Conservation (phyloP, 2,888 invertebrate species). For the Heteropelma amictum region DNA sequence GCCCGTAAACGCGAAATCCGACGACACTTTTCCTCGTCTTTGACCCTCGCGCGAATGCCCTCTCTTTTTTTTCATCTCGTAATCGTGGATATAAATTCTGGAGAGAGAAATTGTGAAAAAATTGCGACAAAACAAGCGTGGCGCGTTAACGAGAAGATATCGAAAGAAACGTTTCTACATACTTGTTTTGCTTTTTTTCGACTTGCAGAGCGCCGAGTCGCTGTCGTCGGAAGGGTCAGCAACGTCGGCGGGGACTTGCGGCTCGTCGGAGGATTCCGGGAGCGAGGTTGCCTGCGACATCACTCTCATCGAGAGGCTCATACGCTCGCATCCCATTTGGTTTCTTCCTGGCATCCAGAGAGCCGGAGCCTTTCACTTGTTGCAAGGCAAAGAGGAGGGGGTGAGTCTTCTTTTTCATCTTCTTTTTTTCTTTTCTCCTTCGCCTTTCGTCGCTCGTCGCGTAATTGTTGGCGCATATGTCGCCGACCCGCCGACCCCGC, state of each 20-base stretch:
- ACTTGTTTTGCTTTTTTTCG: slow-evolving; percentile 47
- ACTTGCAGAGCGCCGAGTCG: slow-evolving; percentile 82
- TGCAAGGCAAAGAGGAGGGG: slow-evolving; percentile 96
- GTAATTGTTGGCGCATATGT: too few species aligned
- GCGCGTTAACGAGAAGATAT: too few species aligned
- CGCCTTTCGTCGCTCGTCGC: too few species aligned
- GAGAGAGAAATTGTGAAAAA: too few species aligned
- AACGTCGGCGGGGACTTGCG: slow-evolving; percentile 74
- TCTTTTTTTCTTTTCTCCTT: not conserved
- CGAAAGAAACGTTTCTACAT: too few species aligned
- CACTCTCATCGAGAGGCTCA: slow-evolving; percentile 90
- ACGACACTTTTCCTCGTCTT: too few species aligned
- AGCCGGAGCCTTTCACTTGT: slow-evolving; percentile 94
- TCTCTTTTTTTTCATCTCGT: too few species aligned
- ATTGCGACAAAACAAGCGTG: too few species aligned
- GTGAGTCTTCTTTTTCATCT: slow-evolving; percentile 80
- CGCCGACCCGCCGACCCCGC: too few species aligned
- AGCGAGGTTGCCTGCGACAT: slow-evolving; percentile 90
- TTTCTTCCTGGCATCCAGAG: slow-evolving; percentile 95
- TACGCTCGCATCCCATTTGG: slow-evolving; percentile 97
- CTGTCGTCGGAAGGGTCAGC: slow-evolving; percentile 83
- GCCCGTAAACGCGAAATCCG: too few species aligned
- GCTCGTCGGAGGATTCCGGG: slow-evolving; percentile 80
- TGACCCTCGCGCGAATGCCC: too few species aligned
- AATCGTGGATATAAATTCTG: too few species aligned